A percentile compares a stretch with the other conserved stretches of the same genome.
Conservation (phyloP, 2,113 vertebrate genomes). For the Ondatra zibethicus region DNA sequence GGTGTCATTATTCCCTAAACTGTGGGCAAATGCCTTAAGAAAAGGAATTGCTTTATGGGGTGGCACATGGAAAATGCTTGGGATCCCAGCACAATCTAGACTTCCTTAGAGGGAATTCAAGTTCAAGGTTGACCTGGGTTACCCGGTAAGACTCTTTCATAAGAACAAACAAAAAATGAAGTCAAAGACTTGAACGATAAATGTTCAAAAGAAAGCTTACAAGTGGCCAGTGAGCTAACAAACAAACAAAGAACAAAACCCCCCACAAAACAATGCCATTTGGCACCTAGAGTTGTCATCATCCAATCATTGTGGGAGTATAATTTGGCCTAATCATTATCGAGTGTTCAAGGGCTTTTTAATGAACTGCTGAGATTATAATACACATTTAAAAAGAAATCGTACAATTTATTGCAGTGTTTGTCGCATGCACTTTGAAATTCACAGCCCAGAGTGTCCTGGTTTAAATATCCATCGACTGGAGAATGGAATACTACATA, state of each 20-base stretch:
- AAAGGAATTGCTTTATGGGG: neutral
- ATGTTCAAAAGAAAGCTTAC: neutral
- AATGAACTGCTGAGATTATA: constrained; percentile 41
- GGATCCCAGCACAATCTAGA: neutral
- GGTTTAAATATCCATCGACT: neutral
- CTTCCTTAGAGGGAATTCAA: neutral
- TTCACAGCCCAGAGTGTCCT: neutral
- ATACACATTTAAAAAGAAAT: neutral
- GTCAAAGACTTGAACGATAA: neutral
- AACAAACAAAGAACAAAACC: neutral
- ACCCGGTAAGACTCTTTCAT: neutral
- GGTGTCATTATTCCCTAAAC: neutral
- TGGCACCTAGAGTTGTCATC: neutral
- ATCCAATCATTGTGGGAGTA: neutral
- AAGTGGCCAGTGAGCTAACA: neutral
- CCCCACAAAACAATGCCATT: neutral
- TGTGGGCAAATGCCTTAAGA: neutral
- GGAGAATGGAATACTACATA: constrained; percentile 4
- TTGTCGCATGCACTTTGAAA: constrained; percentile 7
- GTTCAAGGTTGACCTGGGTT: neutral
- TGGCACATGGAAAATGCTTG: neutral
- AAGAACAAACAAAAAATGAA: neutral
- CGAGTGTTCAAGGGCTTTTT: neutral
- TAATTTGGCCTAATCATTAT: neutral
- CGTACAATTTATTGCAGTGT: neutral